These are phyloP conservation scores for Poecile montanus DNA, from an alignment of 2,797 vertebrate genomes.

Conservation along the genomic window DNA sequence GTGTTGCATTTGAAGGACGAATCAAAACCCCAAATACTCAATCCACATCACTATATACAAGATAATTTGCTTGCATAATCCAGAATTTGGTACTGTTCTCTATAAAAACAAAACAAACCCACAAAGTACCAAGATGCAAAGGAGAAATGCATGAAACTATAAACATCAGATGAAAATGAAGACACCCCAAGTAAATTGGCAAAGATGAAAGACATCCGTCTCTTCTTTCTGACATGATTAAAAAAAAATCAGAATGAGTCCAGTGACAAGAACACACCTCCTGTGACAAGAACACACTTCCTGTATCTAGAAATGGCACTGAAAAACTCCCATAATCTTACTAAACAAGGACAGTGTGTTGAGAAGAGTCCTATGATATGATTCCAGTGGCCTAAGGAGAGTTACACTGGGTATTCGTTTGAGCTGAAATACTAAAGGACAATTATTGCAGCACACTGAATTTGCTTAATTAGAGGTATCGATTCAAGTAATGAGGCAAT, in stretches of 20 bases:
- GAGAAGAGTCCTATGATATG: background rate
- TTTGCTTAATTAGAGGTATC: slow-evolving; percentile 13
- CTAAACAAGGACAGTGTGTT: background rate
- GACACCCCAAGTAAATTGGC: background rate
- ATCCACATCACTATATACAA: background rate
- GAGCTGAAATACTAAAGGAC: background rate
- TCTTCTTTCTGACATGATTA: background rate
- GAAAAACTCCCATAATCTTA: background rate
- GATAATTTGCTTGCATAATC: background rate
- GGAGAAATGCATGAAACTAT: background rate
- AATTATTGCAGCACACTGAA: background rate
- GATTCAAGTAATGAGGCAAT: background rate
- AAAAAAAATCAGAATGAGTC: background rate
- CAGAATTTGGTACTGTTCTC: background rate
- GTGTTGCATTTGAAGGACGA: slow-evolving; percentile 26
- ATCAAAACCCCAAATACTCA: background rate
- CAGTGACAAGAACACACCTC: background rate
- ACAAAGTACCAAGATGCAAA: background rate
- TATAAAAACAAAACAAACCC: background rate
- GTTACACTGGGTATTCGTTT: background rate
- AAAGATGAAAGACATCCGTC: background rate
- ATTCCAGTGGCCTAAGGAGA: background rate
- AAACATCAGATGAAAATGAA: background rate
- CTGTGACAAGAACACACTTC: background rate
- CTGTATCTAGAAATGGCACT: background rate